phyloP scores from a whole-genome alignment of 1,140 invertebrate species.

The Brachionus plicatilis region DNA sequence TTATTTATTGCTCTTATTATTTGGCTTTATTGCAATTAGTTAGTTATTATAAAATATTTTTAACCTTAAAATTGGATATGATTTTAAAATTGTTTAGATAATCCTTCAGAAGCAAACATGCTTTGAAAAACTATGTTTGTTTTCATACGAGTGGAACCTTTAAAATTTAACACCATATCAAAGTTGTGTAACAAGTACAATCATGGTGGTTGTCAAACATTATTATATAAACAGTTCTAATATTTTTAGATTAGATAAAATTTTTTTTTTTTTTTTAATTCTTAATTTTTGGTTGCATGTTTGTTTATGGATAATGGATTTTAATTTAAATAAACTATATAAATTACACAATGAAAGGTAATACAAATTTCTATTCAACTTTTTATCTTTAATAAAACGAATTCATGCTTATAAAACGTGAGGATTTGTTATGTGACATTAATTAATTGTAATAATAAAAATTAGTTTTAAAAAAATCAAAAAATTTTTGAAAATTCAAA shows the following conservation, averaged over 20 bases:
- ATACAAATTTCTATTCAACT: neutral
- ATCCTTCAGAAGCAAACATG: neutral
- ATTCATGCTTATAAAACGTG: neutral
- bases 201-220: neutral
- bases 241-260: neutral
- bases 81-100: neutral
- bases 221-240: neutral
- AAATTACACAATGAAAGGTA: neutral
- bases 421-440: neutral
- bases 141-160: neutral
- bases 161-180: neutral
- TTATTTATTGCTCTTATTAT: too few species aligned
- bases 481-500: neutral
- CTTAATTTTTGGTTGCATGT: neutral
- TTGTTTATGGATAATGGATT: neutral
- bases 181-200: neutral
- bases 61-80: conserved; percentile 1
- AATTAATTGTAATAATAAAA: neutral
- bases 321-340: neutral
- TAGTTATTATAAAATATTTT: neutral
- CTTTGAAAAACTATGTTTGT: neutral
- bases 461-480: too few species aligned
- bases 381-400: neutral
- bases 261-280: neutral
- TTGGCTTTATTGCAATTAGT: too few species aligned